Conservation (phyloP, 2,113 vertebrate species). For the Benitochromis conjunctus region DNA sequence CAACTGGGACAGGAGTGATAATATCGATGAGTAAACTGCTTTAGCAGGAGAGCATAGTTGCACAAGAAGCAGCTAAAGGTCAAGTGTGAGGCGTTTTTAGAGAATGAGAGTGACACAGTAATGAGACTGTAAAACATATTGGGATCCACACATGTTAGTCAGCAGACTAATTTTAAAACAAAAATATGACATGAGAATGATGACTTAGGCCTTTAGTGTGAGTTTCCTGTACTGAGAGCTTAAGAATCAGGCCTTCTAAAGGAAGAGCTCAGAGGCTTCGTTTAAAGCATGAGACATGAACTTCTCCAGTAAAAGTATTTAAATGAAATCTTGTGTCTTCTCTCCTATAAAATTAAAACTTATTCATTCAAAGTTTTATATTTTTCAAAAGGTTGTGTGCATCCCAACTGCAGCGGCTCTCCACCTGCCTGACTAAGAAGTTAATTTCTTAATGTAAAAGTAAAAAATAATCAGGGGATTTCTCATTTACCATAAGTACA, state of each 20-base stretch:
- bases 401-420: fast-evolving
- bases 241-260: neutral
- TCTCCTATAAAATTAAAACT: neutral
- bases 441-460: neutral
- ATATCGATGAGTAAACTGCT: neutral
- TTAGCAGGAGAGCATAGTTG: neutral
- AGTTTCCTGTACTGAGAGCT: neutral
- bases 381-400: neutral
- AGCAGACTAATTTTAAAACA: conserved; percentile 2
- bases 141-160: neutral
- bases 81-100: neutral
- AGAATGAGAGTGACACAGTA: neutral
- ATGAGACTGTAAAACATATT: conserved; percentile 7
- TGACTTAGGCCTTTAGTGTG: neutral
- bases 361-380: neutral
- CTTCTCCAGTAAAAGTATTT: too few relatives aligned
- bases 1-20: conserved; percentile 71
- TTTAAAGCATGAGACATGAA: neutral
- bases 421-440: neutral
- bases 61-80: conserved; percentile 8
- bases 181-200: neutral
- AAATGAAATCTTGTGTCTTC: too few relatives aligned
- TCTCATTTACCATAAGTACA: neutral
- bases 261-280: neutral
- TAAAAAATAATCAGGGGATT: neutral